Base-by-base conservation (phyloP, 2,797 vertebrate genomes). In the Allobates femoralis region DNA sequence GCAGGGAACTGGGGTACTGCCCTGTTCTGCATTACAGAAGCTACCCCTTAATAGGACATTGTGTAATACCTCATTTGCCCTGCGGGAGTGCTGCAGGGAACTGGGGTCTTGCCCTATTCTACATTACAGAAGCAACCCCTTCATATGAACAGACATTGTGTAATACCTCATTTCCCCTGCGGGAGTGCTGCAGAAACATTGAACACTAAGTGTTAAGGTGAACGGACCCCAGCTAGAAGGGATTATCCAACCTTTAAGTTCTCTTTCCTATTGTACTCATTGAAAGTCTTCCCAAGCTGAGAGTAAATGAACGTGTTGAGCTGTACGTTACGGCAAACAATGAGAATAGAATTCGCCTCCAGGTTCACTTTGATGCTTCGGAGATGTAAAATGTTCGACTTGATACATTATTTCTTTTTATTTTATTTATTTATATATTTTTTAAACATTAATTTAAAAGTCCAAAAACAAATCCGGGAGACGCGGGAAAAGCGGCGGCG, bases 391-490 rank as follows among this genome's bases (percentile, higher is more conserved):
- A 79, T 69, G n/a, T 46, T 81, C 75, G 62, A 74, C 34, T 55
- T 41, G 28, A 51, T 50, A 53, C 51, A 62, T 80, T 81, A 46
- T 46, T 46, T 46, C 41, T 46, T 46, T 46, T 46, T 11, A 11
- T 62, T 86, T 74, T 74, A 7, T 11, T n/a, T 16, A n/a, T n/a
- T n/a, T n/a, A n/a, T 41, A 1, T 23, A 50, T 50, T 41, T 41
- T 69, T 41, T 71, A n/a, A n/a, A 28, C n/a, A 15, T 79, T 85
- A 60, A 74, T 80, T 80, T 80, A 34, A 84, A 84, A 80, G 64
- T 85, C 19, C 30, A 60, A 85, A n/a, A 80, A 74, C 66, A 86
- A 79, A 80, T 73, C 66, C 7, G n/a, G 67, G 8, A 51, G 21
- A 51, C 6, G 60, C 46, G 66, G 34, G 32, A 85, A 46, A 74